These are phyloP conservation scores for Crocodylus rhombifer DNA, from an alignment of 2,797 vertebrate species.

Conservation along the genomic window DNA sequence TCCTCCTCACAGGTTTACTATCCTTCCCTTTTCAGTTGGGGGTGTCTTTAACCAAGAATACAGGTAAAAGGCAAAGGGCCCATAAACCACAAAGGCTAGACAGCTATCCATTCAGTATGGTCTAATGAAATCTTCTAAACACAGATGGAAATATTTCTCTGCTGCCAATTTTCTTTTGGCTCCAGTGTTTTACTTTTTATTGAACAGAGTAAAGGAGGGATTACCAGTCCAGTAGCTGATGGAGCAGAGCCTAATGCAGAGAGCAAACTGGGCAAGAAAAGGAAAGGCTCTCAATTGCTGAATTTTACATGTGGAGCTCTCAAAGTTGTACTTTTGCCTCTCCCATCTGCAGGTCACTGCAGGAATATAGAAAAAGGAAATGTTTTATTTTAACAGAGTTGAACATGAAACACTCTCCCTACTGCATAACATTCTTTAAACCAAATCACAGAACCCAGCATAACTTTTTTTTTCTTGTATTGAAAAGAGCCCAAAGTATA, in stretches of 20 bases:
- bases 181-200: fast-evolving
- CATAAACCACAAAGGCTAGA: background rate
- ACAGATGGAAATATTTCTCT: background rate
- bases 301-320: background rate
- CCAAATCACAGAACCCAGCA: slow-evolving; percentile 30
- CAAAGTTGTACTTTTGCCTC: slow-evolving; percentile 18
- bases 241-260: background rate
- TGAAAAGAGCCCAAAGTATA: slow-evolving; percentile 57
- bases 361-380: slow-evolving; percentile 65
- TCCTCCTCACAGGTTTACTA: background rate
- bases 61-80: background rate
- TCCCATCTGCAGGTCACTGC: background rate
- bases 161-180: background rate
- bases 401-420: slow-evolving; percentile 42
- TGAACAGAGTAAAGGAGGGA: background rate
- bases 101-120: background rate
- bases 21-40: background rate
- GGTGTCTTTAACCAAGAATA: background rate
- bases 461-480: slow-evolving; percentile 37
- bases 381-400: slow-evolving; percentile 55
- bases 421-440: slow-evolving; percentile 43
- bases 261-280: background rate
- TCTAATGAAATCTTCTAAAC: background rate
- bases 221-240: fast-evolving
- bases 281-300: background rate